Conservation (phyloP, 2,888 invertebrate genomes). For the Drosophila leonis region DNA sequence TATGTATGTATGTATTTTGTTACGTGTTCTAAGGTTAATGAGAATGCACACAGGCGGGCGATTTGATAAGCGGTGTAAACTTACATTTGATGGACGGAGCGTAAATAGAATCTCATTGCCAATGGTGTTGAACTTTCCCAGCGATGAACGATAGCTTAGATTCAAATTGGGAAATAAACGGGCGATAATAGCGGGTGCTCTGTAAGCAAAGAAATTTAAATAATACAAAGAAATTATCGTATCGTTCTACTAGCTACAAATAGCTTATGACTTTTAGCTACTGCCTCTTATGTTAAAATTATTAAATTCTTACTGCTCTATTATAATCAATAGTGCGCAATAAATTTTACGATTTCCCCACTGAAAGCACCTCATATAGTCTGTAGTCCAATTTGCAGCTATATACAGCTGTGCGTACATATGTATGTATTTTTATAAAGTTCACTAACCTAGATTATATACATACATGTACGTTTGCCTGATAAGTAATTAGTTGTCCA, state of each 20-base stretch:
- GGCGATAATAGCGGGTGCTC: constrained; percentile 83
- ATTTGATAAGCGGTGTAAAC: constrained; percentile 53
- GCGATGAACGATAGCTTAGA: constrained; percentile 82
- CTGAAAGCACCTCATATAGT: constrained; percentile 47
- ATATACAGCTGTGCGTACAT: constrained; percentile 20
- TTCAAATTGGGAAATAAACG: constrained; percentile 83
- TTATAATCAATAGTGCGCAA: constrained; percentile 46
- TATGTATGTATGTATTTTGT: constrained; percentile 6
- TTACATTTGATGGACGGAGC: constrained; percentile 76
- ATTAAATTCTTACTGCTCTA: constrained; percentile 14
- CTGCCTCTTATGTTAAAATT: neutral
- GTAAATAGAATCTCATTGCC: constrained; percentile 81
- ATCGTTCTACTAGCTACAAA: neutral
- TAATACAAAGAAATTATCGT: neutral
- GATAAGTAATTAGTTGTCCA: constrained; percentile 62
- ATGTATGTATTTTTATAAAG: constrained; percentile 26
- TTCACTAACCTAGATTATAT: constrained; percentile 47
- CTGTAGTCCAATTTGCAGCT: constrained; percentile 61
- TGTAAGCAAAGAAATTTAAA: constrained; percentile 51
- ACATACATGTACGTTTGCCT: constrained; percentile 33
- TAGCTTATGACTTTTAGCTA: neutral
- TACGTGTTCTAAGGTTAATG: constrained; percentile 40
- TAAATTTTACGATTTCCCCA: constrained; percentile 37
- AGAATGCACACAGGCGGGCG: constrained; percentile 20
- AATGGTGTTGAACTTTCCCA: constrained; percentile 82